These are phyloP conservation scores for Melanargia galathea DNA, from an alignment of 2,888 invertebrate species.

Conservation along the genomic window DNA sequence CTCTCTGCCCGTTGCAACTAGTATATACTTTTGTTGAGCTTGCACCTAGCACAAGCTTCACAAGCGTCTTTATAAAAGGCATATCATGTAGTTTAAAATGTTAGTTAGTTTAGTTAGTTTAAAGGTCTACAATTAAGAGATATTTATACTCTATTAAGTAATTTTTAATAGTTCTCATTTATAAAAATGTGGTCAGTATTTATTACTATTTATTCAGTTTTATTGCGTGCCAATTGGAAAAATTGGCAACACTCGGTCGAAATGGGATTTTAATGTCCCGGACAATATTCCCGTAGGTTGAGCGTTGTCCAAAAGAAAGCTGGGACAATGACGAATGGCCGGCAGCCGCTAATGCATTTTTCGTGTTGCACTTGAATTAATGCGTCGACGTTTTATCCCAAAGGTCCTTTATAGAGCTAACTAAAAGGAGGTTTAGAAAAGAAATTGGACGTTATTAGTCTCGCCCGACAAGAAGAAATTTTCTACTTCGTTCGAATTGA, in stretches of 20 bases:
- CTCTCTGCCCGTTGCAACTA: too few relatives aligned
- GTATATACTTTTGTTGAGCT: too few relatives aligned
- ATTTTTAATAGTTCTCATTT: neutral
- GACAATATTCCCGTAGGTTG: slow-evolving; percentile 40
- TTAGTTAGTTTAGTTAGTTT: too few relatives aligned
- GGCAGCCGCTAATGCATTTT: slow-evolving; percentile 76
- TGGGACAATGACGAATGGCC: slow-evolving; percentile 71
- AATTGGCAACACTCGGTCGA: slow-evolving; percentile 24
- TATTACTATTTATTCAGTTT: slow-evolving; percentile 9
- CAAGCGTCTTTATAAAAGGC: too few relatives aligned
- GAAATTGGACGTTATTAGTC: slow-evolving; percentile 10
- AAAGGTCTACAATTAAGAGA: too few relatives aligned
- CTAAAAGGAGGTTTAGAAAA: slow-evolving; percentile 18
- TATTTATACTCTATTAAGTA: too few relatives aligned
- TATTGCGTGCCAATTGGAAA: slow-evolving; percentile 18
- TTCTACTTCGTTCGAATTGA: neutral
- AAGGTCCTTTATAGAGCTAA: slow-evolving; percentile 29
- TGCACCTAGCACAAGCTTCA: too few relatives aligned
- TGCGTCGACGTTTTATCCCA: slow-evolving; percentile 57
- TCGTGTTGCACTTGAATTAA: slow-evolving; percentile 82
- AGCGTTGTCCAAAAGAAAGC: slow-evolving; percentile 43
- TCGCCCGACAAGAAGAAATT: neutral
- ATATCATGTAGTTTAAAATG: too few relatives aligned
- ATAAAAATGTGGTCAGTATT: neutral
- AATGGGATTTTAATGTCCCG: slow-evolving; percentile 39